These are phyloP conservation scores for Rutpela maculata DNA, from an alignment of 2,888 invertebrate genomes.

Conservation along the genomic window DNA sequence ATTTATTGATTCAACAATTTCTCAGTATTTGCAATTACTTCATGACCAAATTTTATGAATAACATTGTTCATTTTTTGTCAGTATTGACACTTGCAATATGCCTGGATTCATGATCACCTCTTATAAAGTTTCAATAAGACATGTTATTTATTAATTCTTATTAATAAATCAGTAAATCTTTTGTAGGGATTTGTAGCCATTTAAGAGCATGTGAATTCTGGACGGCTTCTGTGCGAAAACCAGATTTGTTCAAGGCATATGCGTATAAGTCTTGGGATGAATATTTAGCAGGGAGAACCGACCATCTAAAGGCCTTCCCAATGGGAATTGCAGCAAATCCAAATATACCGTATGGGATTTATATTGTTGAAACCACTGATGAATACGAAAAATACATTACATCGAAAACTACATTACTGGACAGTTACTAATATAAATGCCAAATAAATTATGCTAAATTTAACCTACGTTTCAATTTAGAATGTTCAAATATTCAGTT, in stretches of 20 bases:
- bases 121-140: too few species aligned
- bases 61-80: too few species aligned
- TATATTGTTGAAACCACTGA: slow-evolving; percentile 64
- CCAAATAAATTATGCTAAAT: neutral
- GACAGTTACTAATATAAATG: slow-evolving; percentile 54
- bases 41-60: too few species aligned
- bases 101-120: too few species aligned
- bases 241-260: slow-evolving; percentile 67
- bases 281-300: slow-evolving; percentile 58
- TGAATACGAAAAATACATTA: slow-evolving; percentile 58
- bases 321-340: slow-evolving; percentile 69
- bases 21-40: too few species aligned
- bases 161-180: neutral
- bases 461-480: neutral
- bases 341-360: slow-evolving; percentile 63
- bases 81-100: too few species aligned
- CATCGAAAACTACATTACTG: slow-evolving; percentile 58
- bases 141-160: neutral
- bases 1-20: too few species aligned
- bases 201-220: slow-evolving; percentile 67
- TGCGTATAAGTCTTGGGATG: slow-evolving; percentile 64
- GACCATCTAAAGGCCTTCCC: slow-evolving; percentile 55
- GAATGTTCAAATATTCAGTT: neutral
- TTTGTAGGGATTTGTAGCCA: slow-evolving; percentile 69
- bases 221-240: slow-evolving; percentile 67